A percentile compares a stretch with the other conserved stretches of the same genome.
Conservation (phyloP, 2,888 invertebrate species). For the Drosophila tripunctata region DNA sequence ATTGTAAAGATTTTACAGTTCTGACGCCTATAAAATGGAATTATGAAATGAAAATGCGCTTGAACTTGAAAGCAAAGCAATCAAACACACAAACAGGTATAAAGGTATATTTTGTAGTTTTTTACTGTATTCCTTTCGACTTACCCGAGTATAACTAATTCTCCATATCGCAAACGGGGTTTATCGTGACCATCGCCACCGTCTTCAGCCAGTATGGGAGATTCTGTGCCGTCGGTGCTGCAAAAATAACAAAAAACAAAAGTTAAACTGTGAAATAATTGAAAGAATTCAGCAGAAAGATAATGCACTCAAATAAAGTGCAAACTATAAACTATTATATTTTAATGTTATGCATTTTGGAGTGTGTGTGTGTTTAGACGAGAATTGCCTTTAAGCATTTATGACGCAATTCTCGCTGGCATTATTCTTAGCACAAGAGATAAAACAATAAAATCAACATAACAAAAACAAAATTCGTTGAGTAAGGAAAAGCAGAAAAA, state of each 20-base stretch:
- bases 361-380: background rate
- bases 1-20: background rate
- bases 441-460: slow-evolving; percentile 41
- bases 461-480: slow-evolving; percentile 17
- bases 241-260: slow-evolving; percentile 60
- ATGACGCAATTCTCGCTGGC: slow-evolving; percentile 34
- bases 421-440: slow-evolving; percentile 20
- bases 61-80: background rate
- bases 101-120: background rate
- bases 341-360: background rate
- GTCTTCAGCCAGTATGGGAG: slow-evolving; percentile 90
- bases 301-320: slow-evolving; percentile 1
- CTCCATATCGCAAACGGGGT: slow-evolving; percentile 95
- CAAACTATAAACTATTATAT: background rate
- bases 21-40: slow-evolving; percentile 1
- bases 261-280: background rate
- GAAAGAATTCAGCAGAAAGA: background rate
- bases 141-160: slow-evolving; percentile 97
- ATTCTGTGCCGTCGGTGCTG: slow-evolving; percentile 89
- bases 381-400: slow-evolving; percentile 3
- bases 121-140: slow-evolving; percentile 63
- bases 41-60: slow-evolving; percentile 8
- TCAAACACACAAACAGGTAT: background rate
- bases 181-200: slow-evolving; percentile 91
- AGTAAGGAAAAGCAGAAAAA: slow-evolving; percentile 54